Evolutionary conservation across 2,113 vertebrate genomes (phyloP), one percentile per base, ranked within the genome.

Genomic region (Elanus axillaris): DNA sequence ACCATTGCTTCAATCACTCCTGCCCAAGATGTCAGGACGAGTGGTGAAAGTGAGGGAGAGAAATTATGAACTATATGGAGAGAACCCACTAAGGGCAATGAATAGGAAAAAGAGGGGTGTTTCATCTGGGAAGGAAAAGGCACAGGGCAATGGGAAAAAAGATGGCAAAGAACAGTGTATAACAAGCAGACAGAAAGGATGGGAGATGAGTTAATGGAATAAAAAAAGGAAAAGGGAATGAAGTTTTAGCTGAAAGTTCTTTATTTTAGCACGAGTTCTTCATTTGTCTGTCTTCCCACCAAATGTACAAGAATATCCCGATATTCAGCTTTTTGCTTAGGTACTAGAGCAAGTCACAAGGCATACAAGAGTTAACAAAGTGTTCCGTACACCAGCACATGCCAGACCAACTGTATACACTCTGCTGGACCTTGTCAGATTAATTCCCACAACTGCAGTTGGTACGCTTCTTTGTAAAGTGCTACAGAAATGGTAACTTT

Each of bases 91-190:
- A 88, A 85, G 73, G 60, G 72, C 82, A 86, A 38, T 60, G 76
- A 88, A 21, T 67, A 60, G 62, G 71, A 90, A 82, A 90, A 92
- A 94, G 82, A 90, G 27, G 55, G 52, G 92, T 92, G 58, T 76
- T 97, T 83, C 86, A 79, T 56, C 72, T 79, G 55, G 86, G 76
- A 88, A 89, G 72, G 58, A 95, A 88, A 92, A 92, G 67, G 68
- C 82, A 88, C 34, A 59, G 47, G 58, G 47, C 36, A 93, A 62
- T 0, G 11, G 36, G 40, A 36, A 34, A 23, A 85, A 76, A 68
- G n/a, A 68, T 43, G 58, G 67, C 25, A 58, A 77, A 91, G 64
- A 72, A 53, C 20, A 13, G 14, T 10, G 12, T 43, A 48, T 34
- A 86, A 77, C 58, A 80, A 17, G 40, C 27, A 32, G 74, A 50